These are phyloP conservation scores for Lagenorhynchus albirostris DNA, from an alignment of 2,113 vertebrate genomes.

Conservation along the genomic window DNA sequence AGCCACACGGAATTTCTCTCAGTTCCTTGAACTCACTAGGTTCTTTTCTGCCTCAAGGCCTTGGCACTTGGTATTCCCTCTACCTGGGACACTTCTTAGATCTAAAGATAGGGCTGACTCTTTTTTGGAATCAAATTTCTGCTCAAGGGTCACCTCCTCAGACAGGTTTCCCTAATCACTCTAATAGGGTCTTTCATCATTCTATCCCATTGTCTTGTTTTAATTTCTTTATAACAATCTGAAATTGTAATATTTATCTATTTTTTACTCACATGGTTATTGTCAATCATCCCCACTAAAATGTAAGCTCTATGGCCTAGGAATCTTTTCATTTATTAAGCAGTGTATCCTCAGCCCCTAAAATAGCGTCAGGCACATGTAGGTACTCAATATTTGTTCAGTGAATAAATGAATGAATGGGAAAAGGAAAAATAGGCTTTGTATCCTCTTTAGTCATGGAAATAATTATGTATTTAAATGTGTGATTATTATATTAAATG, in stretches of 20 bases:
- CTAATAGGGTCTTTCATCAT: background rate
- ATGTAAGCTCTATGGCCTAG: background rate
- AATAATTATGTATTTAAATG: constrained; percentile 10
- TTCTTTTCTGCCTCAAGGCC: background rate
- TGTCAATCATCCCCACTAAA: background rate
- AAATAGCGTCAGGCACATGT: background rate
- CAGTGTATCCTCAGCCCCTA: background rate
- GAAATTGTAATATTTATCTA: background rate
- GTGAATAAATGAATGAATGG: background rate
- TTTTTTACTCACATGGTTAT: background rate
- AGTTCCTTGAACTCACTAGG: background rate
- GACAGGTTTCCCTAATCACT: background rate
- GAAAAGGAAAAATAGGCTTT: background rate
- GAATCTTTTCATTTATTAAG: background rate
- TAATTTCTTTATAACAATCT: background rate
- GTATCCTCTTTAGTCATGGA: background rate
- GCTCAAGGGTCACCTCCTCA: background rate
- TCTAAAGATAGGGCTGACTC: background rate
- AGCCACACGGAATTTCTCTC: background rate
- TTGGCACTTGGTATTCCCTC: background rate
- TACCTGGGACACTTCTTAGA: background rate
- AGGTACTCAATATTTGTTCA: background rate
- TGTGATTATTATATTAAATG: background rate
- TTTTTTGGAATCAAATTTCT: background rate
- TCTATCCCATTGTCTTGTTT: background rate